A percentile compares a stretch with the other conserved stretches of the same genome.
Conservation (phyloP, 2,888 invertebrate genomes). For the Morinoia aosen region DNA sequence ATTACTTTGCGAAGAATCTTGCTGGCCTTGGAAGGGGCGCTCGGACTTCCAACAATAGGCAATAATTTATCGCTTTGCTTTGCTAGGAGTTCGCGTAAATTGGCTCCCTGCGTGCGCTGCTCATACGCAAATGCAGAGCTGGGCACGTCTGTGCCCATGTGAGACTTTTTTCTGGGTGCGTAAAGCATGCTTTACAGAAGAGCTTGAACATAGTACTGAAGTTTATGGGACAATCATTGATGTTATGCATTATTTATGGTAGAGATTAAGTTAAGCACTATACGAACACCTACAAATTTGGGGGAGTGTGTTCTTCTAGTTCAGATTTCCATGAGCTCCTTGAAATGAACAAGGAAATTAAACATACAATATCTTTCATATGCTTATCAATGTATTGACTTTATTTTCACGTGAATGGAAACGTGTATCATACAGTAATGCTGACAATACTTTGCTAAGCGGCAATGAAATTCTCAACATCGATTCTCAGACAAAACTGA, state of each 20-base stretch:
- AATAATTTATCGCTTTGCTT: conserved; percentile 27
- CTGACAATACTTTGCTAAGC: too few relatives aligned
- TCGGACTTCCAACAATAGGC: neutral
- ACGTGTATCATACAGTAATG: neutral
- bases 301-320: too few relatives aligned
- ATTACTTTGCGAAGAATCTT: neutral
- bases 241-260: too few relatives aligned
- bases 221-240: neutral
- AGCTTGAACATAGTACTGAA: neutral
- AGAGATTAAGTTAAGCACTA: too few relatives aligned
- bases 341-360: too few relatives aligned
- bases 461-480: too few relatives aligned
- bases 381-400: too few relatives aligned
- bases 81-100: conserved; percentile 28
- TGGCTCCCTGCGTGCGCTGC: neutral
- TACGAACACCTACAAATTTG: too few relatives aligned
- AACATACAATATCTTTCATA: too few relatives aligned
- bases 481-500: too few relatives aligned
- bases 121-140: neutral
- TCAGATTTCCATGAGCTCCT: too few relatives aligned
- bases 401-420: neutral
- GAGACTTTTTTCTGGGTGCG: neutral
- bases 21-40: conserved; percentile 24
- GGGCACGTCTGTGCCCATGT: neutral
- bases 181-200: neutral